Evolutionary conservation across 1,140 invertebrate species (phyloP), one percentile per base, ranked within the genome.

Genomic region (Drosophila setifemur): DNA sequence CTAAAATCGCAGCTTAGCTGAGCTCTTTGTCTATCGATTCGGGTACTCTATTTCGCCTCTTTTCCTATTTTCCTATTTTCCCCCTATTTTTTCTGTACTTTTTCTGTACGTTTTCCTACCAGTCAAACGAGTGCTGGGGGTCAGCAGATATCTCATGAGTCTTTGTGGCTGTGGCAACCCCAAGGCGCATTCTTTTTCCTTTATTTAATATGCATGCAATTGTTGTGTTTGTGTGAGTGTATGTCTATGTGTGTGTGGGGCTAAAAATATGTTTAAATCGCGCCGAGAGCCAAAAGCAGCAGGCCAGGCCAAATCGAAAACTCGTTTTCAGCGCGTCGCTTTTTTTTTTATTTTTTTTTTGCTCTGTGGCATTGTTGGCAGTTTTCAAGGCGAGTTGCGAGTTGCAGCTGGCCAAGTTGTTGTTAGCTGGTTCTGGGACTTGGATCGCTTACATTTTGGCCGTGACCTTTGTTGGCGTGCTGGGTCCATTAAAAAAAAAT

Each of bases 241-340:
- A 18, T 44, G 6, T 44, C 18, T 33, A 18, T 44, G 6, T 44
- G 11, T 33, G 47, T 29, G 44, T 67, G 58, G 73, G 81, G 74
- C 79, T 85, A 85, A 86, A 85, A 85, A 85, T 86, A 85, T 85
- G 81, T 85, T 85, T 79, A 86, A 85, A 79, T 86, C 79, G 78
- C 78, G 79, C 78, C 78, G 70, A 83, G 60, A 85, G 78, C 54
- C 49, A 74, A 69, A 50, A 52, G 37, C 50, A 64, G 29, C 33
- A 58, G 29, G 42, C 37, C 48, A 44, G 44, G 19, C 28, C 31
- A 43, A 49, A 49, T 23, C 33, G 25, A 48, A 85, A 82, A 82
- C 77, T 73, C 66, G 77, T 82, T 82, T 82, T 63, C 48, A 63
- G 50, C 44, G 47, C 52, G 43, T 57, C 52, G 57, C 4, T 31